Evolutionary conservation across 2,113 vertebrate genomes (phyloP).

Genomic region (Myrmophylax atrothorax): DNA sequence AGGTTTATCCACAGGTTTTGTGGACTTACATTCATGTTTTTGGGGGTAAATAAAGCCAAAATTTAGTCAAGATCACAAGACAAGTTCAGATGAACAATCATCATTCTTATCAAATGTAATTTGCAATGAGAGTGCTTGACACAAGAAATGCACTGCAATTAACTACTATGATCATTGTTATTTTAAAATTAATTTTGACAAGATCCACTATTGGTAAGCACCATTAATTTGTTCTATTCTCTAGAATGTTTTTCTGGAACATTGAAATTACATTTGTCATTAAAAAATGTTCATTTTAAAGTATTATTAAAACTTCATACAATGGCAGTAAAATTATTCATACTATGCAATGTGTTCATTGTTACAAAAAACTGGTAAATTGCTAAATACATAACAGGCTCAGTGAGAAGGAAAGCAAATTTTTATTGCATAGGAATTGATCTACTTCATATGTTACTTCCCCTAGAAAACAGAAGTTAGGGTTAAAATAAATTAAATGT

Average conservation of each 20-base stretch:
- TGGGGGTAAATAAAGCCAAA: neutral
- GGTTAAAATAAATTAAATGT: neutral
- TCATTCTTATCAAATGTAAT: neutral
- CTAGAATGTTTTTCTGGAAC: constrained; percentile 15
- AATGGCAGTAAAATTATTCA: constrained; percentile 33
- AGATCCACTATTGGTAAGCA: constrained; percentile 28
- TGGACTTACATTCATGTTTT: neutral
- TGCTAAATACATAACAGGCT: constrained; percentile 16
- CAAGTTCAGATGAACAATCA: neutral
- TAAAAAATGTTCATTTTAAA: constrained; percentile 26
- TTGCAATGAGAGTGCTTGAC: neutral
- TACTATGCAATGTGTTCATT: neutral
- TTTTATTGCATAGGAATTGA: neutral
- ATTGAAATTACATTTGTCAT: neutral
- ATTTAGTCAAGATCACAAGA: neutral
- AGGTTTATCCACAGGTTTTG: neutral
- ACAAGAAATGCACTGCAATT: neutral
- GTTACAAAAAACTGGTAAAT: constrained; percentile 21
- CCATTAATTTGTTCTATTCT: constrained; percentile 35
- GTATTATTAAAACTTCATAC: constrained; percentile 49
- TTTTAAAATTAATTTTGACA: constrained; percentile 40
- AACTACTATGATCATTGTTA: constrained; percentile 18
- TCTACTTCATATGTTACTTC: neutral
- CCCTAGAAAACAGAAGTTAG: neutral
- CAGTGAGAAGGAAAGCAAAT: neutral